Evolutionary conservation across 2,113 vertebrate species (phyloP), one percentile per base, ranked within the genome.

Genomic region (Dasyornis broadbenti): DNA sequence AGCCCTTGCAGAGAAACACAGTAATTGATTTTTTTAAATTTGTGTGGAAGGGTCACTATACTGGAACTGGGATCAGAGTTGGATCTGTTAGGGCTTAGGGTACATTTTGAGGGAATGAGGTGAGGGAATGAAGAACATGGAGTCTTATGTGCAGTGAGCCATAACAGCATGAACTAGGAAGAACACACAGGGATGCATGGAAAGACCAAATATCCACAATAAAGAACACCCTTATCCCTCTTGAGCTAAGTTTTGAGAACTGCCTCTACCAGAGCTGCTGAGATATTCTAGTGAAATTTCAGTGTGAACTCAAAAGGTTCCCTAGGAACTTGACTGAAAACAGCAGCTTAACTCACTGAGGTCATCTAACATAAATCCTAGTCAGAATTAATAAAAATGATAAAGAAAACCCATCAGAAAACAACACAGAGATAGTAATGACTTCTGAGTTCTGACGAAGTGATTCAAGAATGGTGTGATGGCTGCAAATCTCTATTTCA

Each of bases 21-120:
- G 0, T 3, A 56, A 57, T 4, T 20, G 11, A 11, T 19, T 57
- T 50, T 20, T 37, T 18, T 4, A 22, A 11, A 60, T 31, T 47
- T 40, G n/a, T 30, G 11, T 11, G 11, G 15, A 61, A 82, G 23
- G 11, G 33, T 66, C 35, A 68, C 23, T 42, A 23, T 23, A 76
- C 20, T 30, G 16, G 23, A 86, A 70, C 15, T 60, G 31, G 31
- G 37, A 89, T 65, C 42, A 75, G 18, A 77, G 52, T 2, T 82
- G 35, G 61, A 37, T 64, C 18, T 82, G 18, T 28, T 63, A 39
- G 18, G 28, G 17, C 35, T 90, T 33, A 31, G 15, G 35, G 40
- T 80, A 33, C 4, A 37, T 65, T 86, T 33, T 52, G n/a, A 10
- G 31, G 21, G 30, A 94, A 16, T 12, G 30, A 82, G 5, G 33